Percentiles rank a stretch among this genome's conserved stretches.
Conservation (phyloP, 2,113 vertebrate genomes). For the Orycteropus afer region DNA sequence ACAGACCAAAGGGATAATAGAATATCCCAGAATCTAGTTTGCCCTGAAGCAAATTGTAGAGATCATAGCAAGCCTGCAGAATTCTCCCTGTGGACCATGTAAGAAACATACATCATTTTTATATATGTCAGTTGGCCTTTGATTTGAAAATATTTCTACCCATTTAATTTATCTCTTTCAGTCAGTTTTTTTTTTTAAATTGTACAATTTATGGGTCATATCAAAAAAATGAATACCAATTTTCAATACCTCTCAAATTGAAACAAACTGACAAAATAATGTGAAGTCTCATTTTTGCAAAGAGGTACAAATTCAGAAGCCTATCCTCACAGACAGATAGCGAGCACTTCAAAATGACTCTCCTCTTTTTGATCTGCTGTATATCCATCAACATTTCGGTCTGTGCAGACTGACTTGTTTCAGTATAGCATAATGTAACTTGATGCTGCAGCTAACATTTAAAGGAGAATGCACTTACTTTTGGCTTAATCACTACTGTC, state of each 20-base stretch:
- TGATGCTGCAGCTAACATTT: conserved; percentile 81
- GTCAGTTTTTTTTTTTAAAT: conserved; percentile 86
- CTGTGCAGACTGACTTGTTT: conserved; percentile 81
- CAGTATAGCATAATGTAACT: conserved; percentile 78
- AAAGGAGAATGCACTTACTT: conserved; percentile 86
- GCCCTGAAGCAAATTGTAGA: conserved; percentile 91
- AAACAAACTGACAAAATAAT: conserved; percentile 88
- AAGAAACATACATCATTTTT: conserved; percentile 92
- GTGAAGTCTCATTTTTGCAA: conserved; percentile 81
- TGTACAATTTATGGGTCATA: conserved; percentile 87
- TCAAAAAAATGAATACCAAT: conserved; percentile 84
- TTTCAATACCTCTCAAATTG: conserved; percentile 83
- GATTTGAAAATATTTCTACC: conserved; percentile 91
- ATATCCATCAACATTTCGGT: conserved; percentile 86
- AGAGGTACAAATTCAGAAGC: conserved; percentile 85
- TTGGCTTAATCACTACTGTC: conserved; percentile 82
- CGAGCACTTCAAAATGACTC: conserved; percentile 84
- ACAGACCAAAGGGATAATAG: conserved; percentile 90
- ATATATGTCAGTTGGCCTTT: conserved; percentile 90
- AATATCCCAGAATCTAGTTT: conserved; percentile 89
- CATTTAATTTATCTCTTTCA: conserved; percentile 90
- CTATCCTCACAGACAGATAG: conserved; percentile 80
- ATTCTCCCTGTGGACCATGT: conserved; percentile 88
- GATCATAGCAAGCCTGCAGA: conserved; percentile 90
- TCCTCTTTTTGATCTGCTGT: conserved; percentile 85